These are phyloP conservation scores for Crotalus helleri DNA, from an alignment of 2,113 vertebrate species.

Conservation along the genomic window DNA sequence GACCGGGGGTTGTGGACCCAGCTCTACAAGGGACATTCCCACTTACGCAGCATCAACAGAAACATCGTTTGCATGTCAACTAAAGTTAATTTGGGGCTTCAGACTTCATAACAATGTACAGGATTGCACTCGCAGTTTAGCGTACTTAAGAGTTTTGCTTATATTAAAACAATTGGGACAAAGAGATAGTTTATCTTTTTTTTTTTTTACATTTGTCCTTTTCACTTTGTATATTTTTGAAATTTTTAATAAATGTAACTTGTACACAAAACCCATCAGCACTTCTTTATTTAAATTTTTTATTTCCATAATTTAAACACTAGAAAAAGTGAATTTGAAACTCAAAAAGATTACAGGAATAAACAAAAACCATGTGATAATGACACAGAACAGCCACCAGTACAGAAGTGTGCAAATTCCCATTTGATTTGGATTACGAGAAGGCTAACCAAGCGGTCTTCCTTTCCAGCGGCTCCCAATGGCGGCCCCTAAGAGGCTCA, in stretches of 20 bases:
- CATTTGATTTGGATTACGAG: constrained; percentile 57
- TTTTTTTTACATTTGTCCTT: not conserved
- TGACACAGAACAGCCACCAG: constrained; percentile 59
- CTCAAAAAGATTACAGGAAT: constrained; percentile 64
- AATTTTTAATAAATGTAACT: not conserved
- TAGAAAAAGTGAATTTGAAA: constrained; percentile 59
- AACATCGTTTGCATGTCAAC: not conserved
- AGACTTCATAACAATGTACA: not conserved
- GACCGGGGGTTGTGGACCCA: no score
- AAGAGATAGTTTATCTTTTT: no score
- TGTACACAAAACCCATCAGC: not conserved
- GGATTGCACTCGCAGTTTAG: not conserved
- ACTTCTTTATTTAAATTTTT: constrained; percentile 40
- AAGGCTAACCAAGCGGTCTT: constrained; percentile 52
- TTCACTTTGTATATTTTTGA: not conserved
- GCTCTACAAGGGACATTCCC: not conserved
- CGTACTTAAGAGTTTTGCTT: not conserved
- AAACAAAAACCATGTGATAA: constrained; percentile 56
- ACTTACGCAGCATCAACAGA: not conserved
- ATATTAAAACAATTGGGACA: not conserved
- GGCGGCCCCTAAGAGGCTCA: constrained; percentile 16
- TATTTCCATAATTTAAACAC: constrained; percentile 79
- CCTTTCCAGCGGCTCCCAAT: constrained; percentile 47
- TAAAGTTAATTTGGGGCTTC: not conserved
- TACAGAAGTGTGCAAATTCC: constrained; percentile 65